Base-by-base conservation (phyloP, 1,140 invertebrate species). In the Coboldia fuscipes region DNA sequence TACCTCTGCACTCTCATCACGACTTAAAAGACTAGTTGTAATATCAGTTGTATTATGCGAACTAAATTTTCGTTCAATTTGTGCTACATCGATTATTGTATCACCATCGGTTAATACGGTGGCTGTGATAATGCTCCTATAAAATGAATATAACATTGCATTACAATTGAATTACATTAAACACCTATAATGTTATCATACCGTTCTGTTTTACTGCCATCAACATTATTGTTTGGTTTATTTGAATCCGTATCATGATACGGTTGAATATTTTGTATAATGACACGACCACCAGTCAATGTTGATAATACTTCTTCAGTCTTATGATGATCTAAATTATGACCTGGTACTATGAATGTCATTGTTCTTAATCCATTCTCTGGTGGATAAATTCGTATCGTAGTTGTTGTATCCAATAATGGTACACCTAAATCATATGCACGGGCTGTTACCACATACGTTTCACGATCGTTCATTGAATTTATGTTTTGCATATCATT, bases 361-460 rank as follows among this genome's bases (percentile, higher is more conserved):
- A 85, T 72, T 17, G 69, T 74, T 32, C 75, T 61, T 29, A 72
- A 66, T 42, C 70, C 60, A 44, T 62, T 65, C 42, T 70, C 66
- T 35, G 74, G 64, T 34, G 75, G 66, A 61, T 72, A 71, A 45
- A 78, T 57, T 46, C 72, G 61, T 36, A 76, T 69, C 37, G 62
- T 59, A 9, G 71, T 70, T 7, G 65, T 66, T 4, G 66, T 69
- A 35, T 59, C 78, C 37, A 70, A 55, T 44, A 72, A 70, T 2
- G 81, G 82, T 1, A 80, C 64, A 47, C 80, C 81, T 38, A 80
- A 61, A 57, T 85, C 81, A 44, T 80, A 82, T 10, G 78, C 79
- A 45, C 77, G 62, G 15, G 72, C 67, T 22, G 66, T 75, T 5
- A 82, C 51, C 3, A 67, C 62, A 37, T 65, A 70, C 20, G 72